Percentiles rank a stretch among this genome's conserved stretches.
Evolutionary conservation across 2,797 vertebrate genomes (phyloP).

Genomic region (Gila robusta): DNA sequence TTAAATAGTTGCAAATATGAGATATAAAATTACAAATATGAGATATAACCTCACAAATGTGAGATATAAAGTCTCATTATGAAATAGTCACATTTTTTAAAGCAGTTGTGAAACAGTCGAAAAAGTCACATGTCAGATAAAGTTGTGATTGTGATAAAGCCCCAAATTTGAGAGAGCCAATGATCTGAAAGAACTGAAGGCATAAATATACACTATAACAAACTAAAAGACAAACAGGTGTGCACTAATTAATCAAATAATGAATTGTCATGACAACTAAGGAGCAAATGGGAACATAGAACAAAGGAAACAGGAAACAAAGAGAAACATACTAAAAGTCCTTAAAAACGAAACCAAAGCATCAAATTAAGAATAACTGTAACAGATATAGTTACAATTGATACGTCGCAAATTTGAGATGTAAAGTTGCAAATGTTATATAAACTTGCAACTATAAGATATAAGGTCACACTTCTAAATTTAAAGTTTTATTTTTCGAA

Average conservation of each 20-base stretch:
- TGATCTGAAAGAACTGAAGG: not conserved
- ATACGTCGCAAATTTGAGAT: not conserved
- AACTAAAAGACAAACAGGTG: not conserved
- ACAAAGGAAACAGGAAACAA: not conserved
- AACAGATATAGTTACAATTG: not conserved
- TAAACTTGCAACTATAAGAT: not conserved
- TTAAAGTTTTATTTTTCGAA: too few relatives aligned
- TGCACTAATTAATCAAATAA: not conserved
- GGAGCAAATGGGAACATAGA: not conserved
- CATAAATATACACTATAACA: not conserved
- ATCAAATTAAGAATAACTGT: not conserved
- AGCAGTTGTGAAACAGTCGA: not conserved
- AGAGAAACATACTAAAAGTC: not conserved
- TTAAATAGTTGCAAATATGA: not conserved
- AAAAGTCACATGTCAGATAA: not conserved
- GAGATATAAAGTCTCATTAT: not conserved
- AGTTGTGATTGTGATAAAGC: not conserved
- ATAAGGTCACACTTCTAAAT: not conserved
- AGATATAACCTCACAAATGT: not conserved
- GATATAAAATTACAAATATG: not conserved
- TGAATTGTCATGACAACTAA: not conserved
- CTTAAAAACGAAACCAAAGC: not conserved
- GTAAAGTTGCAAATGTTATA: not conserved
- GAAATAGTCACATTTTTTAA: not conserved
- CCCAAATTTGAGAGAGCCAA: not conserved